Conservation (phyloP, 2,888 invertebrate genomes). For the Onchidella celtica region DNA sequence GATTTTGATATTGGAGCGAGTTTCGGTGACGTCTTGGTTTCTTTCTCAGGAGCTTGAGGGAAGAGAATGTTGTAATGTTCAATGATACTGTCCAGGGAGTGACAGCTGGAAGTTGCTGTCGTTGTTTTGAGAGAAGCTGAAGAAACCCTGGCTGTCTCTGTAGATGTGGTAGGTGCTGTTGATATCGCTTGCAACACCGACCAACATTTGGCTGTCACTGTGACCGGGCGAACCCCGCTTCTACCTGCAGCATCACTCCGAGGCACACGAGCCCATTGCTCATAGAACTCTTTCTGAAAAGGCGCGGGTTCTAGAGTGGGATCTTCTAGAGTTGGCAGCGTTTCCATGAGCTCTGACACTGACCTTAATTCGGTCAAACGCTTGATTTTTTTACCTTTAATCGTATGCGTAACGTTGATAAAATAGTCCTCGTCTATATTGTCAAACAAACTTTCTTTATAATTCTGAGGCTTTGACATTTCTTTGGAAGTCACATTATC, state of each 20-base stretch:
- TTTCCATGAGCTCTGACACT: constrained; percentile 4
- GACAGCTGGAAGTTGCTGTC: not conserved
- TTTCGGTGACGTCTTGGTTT: not conserved
- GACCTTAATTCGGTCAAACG: constrained; percentile 9
- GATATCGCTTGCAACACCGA: constrained; percentile 8
- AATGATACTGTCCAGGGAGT: constrained; percentile 35
- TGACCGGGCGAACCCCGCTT: not conserved
- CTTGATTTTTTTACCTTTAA: constrained; percentile 3
- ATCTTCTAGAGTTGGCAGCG: constrained; percentile 2
- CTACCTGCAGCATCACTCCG: not conserved
- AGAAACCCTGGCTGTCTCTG: no score
- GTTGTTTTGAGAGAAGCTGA: not conserved
- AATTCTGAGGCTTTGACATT: no score
- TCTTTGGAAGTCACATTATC: no score
- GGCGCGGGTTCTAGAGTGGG: constrained; percentile 18
- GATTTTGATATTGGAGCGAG: no score
- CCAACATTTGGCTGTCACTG: constrained; percentile 26
- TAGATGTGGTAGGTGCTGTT: not conserved
- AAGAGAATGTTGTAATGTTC: constrained; percentile 38
- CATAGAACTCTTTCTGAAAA: not conserved
- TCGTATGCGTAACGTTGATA: constrained; percentile 16
- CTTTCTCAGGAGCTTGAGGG: not conserved
- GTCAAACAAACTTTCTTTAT: no score
- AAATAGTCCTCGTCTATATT: constrained; percentile 1
- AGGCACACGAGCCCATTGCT: constrained; percentile 32